Percentiles rank a stretch among this genome's conserved stretches.
Evolutionary conservation across 2,888 invertebrate species (phyloP).

Genomic region (Torymus auratus): DNA sequence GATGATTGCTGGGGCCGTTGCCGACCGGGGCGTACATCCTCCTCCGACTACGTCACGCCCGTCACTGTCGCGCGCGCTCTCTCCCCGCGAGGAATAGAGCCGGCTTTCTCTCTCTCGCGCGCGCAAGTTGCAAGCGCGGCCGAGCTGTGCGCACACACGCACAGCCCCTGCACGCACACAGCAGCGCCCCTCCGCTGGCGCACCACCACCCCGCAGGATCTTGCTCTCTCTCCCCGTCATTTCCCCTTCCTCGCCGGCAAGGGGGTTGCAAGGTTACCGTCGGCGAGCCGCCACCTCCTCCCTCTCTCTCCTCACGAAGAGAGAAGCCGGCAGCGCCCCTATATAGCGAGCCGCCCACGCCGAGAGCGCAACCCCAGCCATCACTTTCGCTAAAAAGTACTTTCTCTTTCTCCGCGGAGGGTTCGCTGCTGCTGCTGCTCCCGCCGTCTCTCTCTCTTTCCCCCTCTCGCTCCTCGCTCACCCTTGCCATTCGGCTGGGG

Average conservation of each 20-base stretch:
- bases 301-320: conserved; percentile 25
- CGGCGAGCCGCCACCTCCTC: conserved; percentile 51
- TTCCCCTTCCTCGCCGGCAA: conserved; percentile 69
- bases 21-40: conserved; percentile 76
- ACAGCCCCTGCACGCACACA: conserved; percentile 25
- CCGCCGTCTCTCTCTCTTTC: conserved; percentile 20
- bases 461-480: conserved; percentile 28
- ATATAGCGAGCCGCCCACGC: conserved; percentile 60
- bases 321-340: conserved; percentile 42
- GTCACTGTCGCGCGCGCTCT: conserved; percentile 73
- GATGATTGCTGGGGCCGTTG: conserved; percentile 74
- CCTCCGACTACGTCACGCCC: conserved; percentile 76
- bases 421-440: conserved; percentile 35
- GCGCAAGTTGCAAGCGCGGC: conserved; percentile 27
- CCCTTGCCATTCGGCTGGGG: no score
- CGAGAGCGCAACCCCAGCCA: conserved; percentile 60
- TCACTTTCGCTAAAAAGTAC: conserved; percentile 70
- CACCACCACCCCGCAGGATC: conserved; percentile 18
- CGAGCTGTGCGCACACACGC: not conserved
- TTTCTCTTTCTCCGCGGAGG: conserved; percentile 65
- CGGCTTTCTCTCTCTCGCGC: conserved; percentile 57
- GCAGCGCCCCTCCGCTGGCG: conserved; percentile 10
- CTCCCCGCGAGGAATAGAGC: conserved; percentile 59
- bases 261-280: conserved; percentile 75
- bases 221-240: conserved; percentile 62